Percentiles rank a stretch among this genome's conserved stretches.
Conservation (phyloP, 53 echinoderm and acorn worm genomes). For the Apostichopus leukothele region DNA sequence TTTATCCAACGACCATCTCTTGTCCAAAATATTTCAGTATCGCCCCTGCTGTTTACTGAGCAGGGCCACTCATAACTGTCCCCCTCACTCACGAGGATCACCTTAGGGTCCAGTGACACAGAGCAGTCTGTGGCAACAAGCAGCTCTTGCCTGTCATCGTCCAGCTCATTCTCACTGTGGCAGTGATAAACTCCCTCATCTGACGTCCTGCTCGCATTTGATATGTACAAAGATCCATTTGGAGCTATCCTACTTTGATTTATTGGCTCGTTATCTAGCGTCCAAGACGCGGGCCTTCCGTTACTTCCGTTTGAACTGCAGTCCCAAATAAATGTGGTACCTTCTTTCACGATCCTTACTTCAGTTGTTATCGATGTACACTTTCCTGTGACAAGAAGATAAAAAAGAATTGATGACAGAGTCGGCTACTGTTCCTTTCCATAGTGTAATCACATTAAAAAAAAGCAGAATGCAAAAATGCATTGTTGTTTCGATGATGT, state of each 20-base stretch:
- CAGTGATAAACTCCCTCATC: conserved; percentile 14
- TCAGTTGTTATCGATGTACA: background rate
- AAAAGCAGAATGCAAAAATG: too few species aligned
- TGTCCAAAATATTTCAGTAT: conserved; percentile 13
- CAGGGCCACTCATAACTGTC: background rate
- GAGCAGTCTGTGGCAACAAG: background rate
- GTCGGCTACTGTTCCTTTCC: too few species aligned
- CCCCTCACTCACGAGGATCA: background rate
- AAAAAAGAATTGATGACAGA: background rate
- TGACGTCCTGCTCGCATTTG: background rate
- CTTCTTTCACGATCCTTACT: conserved; percentile 13
- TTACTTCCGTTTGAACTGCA: background rate
- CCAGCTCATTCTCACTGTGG: background rate
- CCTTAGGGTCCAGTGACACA: background rate
- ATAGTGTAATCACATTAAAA: too few species aligned
- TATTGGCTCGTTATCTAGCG: background rate
- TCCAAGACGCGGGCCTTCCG: background rate
- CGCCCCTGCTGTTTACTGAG: background rate
- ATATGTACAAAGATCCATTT: conserved; percentile 12
- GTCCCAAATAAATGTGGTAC: background rate
- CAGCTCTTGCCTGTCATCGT: background rate
- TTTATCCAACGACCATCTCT: conserved; percentile 6
- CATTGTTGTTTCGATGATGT: too few species aligned
- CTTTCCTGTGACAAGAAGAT: background rate
- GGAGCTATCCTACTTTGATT: background rate